Base-by-base conservation (phyloP, 2,797 vertebrate species). In the Lophius americanus region DNA sequence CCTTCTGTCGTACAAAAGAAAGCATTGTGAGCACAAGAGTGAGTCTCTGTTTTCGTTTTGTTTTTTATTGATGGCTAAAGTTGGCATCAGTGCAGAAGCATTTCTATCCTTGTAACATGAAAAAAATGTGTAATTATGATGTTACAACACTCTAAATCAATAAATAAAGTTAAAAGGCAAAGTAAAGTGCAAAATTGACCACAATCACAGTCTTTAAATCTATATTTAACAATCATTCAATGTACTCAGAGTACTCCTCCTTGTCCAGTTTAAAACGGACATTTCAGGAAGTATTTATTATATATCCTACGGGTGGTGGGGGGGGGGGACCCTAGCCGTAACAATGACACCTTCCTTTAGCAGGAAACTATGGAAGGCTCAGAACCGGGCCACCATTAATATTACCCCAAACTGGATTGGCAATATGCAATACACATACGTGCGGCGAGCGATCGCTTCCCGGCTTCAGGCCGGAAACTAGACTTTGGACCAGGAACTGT, bases 41-140 rank as follows among this genome's bases (percentile, higher is more conserved):
- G 6, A 48, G 7, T 55, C 23, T 12, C 54, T 9, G 9, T 13
- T 32, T 2, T 51, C 41, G 0, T 10, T 41, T 79, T 79, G 60
- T 70, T 81, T 75, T 42, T 1, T 43, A 5, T 1, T 32, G 4
- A 50, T 64, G 66, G 44, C 7, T 64, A 77, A 81, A 43, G 0
- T 1, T 11, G 9, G 6, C 5, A 13, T 36, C 2, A 56, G 44
- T 10, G 11, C 6, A 33, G 10, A 14, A 43, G 12, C 37, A 46
- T 6, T 35, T 32, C 10, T 11, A 1, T 4, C 0, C 1, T 5
- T 9, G 6, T 13, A 8, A 37, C 10, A 44, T 57, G 37, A 59
- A 4, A 56, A 35, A 42, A 32, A 23, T 0, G 23, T 9, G 7
- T 36, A 9, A 7, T 10, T 2, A n/a, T 11, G 5, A 42, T 42